Conservation (phyloP, 1,140 invertebrate genomes). For the Drosophila albomicans region DNA sequence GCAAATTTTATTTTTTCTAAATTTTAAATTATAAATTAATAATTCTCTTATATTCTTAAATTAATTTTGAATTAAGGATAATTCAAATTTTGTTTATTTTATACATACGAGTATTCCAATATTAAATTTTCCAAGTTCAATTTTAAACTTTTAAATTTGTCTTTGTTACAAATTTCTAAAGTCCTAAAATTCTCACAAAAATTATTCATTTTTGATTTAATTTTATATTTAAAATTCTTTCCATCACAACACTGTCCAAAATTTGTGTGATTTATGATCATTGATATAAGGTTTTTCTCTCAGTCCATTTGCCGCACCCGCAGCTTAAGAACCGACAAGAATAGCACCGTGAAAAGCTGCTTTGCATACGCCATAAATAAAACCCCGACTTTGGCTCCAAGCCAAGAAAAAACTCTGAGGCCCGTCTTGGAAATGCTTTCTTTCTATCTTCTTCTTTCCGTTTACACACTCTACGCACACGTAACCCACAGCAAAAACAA, state of each 20-base stretch:
- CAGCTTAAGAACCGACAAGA: constrained; percentile 39
- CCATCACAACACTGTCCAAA: not conserved
- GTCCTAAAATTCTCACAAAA: too few species aligned
- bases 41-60: too few species aligned
- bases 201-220: too few species aligned
- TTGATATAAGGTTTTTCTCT: not conserved
- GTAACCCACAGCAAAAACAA: constrained; percentile 43
- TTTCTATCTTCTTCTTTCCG: constrained; percentile 37
- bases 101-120: too few species aligned
- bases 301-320: constrained; percentile 42
- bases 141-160: too few species aligned
- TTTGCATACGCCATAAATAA: constrained; percentile 72
- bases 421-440: constrained; percentile 68
- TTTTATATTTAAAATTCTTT: not conserved
- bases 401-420: constrained; percentile 10
- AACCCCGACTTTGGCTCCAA: not conserved
- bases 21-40: too few species aligned
- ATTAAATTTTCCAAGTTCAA: too few species aligned
- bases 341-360: constrained; percentile 48
- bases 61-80: too few species aligned
- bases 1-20: too few species aligned
- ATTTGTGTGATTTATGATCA: not conserved
- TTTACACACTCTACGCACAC: constrained; percentile 65
- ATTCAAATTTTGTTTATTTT: too few species aligned
- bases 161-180: too few species aligned